These are phyloP conservation scores for Parthenolecanium corni DNA, from an alignment of 2,888 invertebrate species.

Conservation along the genomic window DNA sequence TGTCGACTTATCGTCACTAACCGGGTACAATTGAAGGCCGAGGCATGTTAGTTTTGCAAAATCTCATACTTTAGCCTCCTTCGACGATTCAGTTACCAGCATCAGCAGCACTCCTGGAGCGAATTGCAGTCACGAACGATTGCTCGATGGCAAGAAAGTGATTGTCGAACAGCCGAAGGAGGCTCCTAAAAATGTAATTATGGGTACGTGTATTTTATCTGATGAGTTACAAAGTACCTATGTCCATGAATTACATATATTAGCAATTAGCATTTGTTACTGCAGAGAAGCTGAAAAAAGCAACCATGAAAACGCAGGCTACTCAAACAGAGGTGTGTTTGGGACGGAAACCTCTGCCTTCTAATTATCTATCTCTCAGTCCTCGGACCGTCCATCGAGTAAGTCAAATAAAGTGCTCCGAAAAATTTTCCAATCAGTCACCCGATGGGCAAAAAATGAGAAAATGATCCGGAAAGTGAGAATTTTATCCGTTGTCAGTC, in stretches of 20 bases:
- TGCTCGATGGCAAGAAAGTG: slow-evolving; percentile 58
- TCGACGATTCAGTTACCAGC: slow-evolving; percentile 49
- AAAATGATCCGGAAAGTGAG: too few relatives aligned
- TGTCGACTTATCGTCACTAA: too few relatives aligned
- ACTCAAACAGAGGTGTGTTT: slow-evolving; percentile 75
- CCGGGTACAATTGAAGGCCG: too few relatives aligned
- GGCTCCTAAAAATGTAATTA: slow-evolving; percentile 38
- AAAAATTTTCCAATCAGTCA: too few relatives aligned
- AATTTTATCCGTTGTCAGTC: too few relatives aligned
- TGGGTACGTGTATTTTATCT: slow-evolving; percentile 37
- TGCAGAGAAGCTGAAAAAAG: slow-evolving; percentile 67
- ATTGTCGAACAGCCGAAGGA: slow-evolving; percentile 30
- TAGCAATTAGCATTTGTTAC: slow-evolving; percentile 33
- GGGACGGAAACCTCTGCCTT: slow-evolving; percentile 58
- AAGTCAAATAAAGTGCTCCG: too few relatives aligned
- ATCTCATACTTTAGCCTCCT: slow-evolving; percentile 74
- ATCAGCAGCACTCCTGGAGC: slow-evolving; percentile 38
- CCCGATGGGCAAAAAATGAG: too few relatives aligned
- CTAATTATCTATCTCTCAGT: slow-evolving; percentile 42
- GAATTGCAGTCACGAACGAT: slow-evolving; percentile 53
- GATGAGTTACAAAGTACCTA: background rate
- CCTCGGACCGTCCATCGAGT: slow-evolving; percentile 71
- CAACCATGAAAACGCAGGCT: slow-evolving; percentile 83
- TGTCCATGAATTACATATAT: too few relatives aligned
- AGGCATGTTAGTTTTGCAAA: slow-evolving; percentile 86